Conservation (phyloP, 2,797 vertebrate species). For the Hippocampus kuda region DNA sequence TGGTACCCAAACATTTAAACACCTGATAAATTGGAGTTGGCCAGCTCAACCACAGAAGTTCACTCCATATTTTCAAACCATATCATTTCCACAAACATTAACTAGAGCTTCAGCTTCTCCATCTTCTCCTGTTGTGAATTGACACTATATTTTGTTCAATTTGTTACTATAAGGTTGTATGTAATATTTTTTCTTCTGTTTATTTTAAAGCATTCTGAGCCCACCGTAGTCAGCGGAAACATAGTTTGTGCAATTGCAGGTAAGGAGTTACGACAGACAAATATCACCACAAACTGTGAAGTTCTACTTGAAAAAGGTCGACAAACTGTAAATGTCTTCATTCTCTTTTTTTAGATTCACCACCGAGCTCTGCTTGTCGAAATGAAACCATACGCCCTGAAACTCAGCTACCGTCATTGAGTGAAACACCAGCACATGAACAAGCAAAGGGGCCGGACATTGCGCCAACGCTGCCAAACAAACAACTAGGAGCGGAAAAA, state of each 20-base stretch:
- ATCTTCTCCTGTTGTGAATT: no score
- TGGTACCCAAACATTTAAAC: no score
- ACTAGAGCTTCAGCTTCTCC: no score
- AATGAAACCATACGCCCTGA: background rate
- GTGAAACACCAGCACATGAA: background rate
- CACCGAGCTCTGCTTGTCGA: no score
- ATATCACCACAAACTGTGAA: background rate
- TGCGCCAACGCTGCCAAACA: background rate
- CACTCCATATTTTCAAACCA: no score
- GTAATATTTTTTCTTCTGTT: no score
- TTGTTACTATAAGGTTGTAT: no score
- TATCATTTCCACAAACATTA: no score
- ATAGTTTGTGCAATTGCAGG: constrained; percentile 27
- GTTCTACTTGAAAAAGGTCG: background rate
- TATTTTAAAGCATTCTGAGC: constrained; percentile 33
- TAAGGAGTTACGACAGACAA: constrained; percentile 20
- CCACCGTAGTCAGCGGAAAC: constrained; percentile 17
- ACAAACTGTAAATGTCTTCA: background rate
- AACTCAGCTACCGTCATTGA: constrained; percentile 4
- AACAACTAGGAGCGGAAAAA: constrained; percentile 5
- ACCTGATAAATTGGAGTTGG: no score
- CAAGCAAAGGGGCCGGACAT: background rate
- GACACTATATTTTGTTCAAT: no score
- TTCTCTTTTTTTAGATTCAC: background rate
- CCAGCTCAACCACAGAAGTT: no score